A percentile compares a stretch with the other conserved stretches of the same genome.
Conservation (phyloP, 2,797 vertebrate species). For the Coccyzus lansbergi region DNA sequence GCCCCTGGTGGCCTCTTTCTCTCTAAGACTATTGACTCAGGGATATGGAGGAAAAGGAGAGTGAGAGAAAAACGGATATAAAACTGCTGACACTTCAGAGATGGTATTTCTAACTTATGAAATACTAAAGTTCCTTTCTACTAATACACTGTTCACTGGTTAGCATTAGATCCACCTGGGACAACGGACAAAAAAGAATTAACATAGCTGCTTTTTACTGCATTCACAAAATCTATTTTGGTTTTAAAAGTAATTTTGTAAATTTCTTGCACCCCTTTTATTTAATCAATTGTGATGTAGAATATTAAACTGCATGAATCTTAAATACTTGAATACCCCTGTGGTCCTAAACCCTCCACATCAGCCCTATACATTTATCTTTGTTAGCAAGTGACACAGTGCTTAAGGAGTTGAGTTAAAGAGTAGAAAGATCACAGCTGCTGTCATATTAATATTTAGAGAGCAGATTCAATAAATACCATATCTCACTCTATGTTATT, state of each 20-base stretch:
- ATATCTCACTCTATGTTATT: conserved; percentile 68
- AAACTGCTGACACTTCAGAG: conserved; percentile 64
- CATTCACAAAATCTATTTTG: conserved; percentile 47
- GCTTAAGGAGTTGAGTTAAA: conserved; percentile 71
- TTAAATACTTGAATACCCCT: conserved; percentile 45
- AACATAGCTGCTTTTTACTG: conserved; percentile 46
- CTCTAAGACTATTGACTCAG: not conserved
- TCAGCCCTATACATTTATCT: conserved; percentile 70
- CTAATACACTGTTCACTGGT: conserved; percentile 52
- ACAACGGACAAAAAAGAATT: conserved; percentile 42
- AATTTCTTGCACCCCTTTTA: conserved; percentile 54
- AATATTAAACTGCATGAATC: conserved; percentile 66
- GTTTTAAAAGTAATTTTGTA: conserved; percentile 62
- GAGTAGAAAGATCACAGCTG: conserved; percentile 72
- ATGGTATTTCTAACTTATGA: conserved; percentile 57
- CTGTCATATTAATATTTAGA: conserved; percentile 81
- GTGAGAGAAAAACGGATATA: conserved; percentile 54
- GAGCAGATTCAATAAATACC: conserved; percentile 78
- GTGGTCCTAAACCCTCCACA: conserved; percentile 47
- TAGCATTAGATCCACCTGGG: conserved; percentile 39
- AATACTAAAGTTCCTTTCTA: conserved; percentile 43
- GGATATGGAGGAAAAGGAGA: conserved; percentile 38
- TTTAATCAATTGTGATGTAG: conserved; percentile 67
- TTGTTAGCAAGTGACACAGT: conserved; percentile 71
- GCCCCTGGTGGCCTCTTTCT: conserved; percentile 52